Evolutionary conservation across 92 coral and sea anemone species (phyloP).

Genomic region (Heteractis magnifica): DNA sequence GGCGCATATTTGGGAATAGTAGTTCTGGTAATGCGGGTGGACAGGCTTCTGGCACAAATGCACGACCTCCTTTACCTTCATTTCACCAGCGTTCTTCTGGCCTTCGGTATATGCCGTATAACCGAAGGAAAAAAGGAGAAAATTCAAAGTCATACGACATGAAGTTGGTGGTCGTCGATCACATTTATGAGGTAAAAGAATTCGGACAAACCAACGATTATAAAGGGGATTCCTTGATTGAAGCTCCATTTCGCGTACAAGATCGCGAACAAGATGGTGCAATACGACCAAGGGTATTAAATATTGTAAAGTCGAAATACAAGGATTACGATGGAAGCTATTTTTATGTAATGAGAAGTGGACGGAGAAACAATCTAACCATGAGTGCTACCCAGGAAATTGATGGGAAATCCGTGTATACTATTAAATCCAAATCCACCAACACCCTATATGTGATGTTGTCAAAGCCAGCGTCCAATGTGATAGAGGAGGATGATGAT

Average conservation of each 20-base stretch:
- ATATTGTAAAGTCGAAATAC: conserved; percentile 17
- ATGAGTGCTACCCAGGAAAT: conserved; percentile 11
- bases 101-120: conserved; percentile 21
- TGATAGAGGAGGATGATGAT: conserved; percentile 4
- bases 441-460: conserved; percentile 27
- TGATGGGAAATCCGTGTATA: conserved; percentile 35
- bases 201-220: conserved; percentile 19
- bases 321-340: conserved; percentile 18
- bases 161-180: conserved; percentile 29
- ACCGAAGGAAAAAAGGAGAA: conserved; percentile 16
- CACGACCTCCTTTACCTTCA: background rate
- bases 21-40: background rate
- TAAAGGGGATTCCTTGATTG: conserved; percentile 16
- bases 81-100: conserved; percentile 22
- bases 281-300: background rate
- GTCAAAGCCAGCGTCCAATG: conserved; percentile 23
- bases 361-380: conserved; percentile 4
- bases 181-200: conserved; percentile 19
- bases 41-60: background rate
- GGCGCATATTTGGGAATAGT: background rate
- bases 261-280: conserved; percentile 16
- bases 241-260: conserved; percentile 22
- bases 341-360: conserved; percentile 25
- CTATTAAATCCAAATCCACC: conserved; percentile 23
- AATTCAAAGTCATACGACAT: conserved; percentile 20